Base-by-base conservation (phyloP, 2,113 vertebrate species). In the Synodontis membranacea region DNA sequence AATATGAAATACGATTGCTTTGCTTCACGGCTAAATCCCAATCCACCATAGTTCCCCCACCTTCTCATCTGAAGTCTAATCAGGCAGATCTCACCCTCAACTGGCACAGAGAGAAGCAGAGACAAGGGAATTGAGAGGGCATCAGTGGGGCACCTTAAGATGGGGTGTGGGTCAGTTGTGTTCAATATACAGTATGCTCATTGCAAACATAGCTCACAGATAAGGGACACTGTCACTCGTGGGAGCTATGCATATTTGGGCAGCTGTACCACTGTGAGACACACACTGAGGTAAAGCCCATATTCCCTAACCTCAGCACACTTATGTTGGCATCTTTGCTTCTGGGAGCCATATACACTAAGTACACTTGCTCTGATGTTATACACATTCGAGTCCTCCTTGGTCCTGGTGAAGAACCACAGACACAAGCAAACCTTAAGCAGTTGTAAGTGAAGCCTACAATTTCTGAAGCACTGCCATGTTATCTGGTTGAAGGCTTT, bases 1-100 rank as follows among this genome's bases (percentile, higher is more conserved):
- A 95, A 95, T 95, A 94, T 94, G 89, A 93, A 94, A 94, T 91
- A 91, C 94, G 93, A 95, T 95, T 95, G 93, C 93, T 93, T 94
- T 93, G 92, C 94, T 92, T 95, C 91, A 90, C 90, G 91, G 93
- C 93, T 92, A 88, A 91, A 88, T 94, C 93, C 92, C 93, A 92
- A 91, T 92, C 90, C 93, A 92, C 88, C 78, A 87, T 89, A 93
- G 31, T 68, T 86, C 17, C 70, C 50, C 70, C 48, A 46, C 28
- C 23, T 72, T 76, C 78, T 28, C 84, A 70, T 86, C 68, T 81
- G 58, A 42, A 81, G 79, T 68, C 74, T 48, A 58, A 87, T 64
- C 86, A 83, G 83, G 56, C 10, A 79, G 52, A 70, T 39, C 48
- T 80, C 15, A 46, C 56, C 74, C 31, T 44, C n/a, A 75, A 75